A percentile compares a stretch with the other conserved stretches of the same genome.
phyloP scores from a whole-genome alignment of 2,113 vertebrate species.

The Benitochromis conjunctus region DNA sequence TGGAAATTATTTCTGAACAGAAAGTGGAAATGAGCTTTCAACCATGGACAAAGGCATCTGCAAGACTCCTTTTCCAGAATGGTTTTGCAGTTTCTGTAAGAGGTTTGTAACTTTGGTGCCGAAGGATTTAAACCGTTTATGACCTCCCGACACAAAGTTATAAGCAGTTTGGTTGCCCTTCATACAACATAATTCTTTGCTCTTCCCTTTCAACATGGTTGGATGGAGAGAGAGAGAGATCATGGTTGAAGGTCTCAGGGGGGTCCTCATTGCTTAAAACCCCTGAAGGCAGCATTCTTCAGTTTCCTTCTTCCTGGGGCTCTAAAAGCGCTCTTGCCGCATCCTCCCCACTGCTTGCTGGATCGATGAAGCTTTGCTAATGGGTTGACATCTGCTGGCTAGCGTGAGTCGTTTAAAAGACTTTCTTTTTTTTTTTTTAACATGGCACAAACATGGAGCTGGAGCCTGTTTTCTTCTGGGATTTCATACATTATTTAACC shows the following conservation, averaged over 20 bases:
- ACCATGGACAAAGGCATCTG: background rate
- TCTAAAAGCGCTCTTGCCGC: conserved; percentile 43
- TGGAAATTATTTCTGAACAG: background rate
- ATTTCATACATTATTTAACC: conserved; percentile 49
- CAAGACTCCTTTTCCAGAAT: background rate
- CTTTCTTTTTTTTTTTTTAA: background rate
- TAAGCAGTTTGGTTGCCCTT: background rate
- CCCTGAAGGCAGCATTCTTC: background rate
- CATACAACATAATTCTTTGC: background rate
- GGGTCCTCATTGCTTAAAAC: conserved; percentile 2
- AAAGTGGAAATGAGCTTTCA: background rate
- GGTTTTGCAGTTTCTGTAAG: background rate
- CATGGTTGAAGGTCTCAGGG: conserved; percentile 17
- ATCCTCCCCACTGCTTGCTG: conserved; percentile 7
- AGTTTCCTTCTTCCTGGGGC: conserved; percentile 35
- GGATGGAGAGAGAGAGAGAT: conserved; percentile 10
- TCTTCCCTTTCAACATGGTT: background rate
- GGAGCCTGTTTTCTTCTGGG: conserved; percentile 14
- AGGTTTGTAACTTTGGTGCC: background rate
- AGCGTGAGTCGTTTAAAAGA: conserved; percentile 39
- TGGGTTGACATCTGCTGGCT: conserved; percentile 48
- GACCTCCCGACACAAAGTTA: background rate
- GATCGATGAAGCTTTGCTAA: conserved; percentile 65
- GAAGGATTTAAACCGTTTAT: background rate
- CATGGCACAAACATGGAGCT: conserved; percentile 5